These are phyloP conservation scores for Drosophila mercatorum DNA, from an alignment of 2,888 invertebrate species.

Conservation along the genomic window DNA sequence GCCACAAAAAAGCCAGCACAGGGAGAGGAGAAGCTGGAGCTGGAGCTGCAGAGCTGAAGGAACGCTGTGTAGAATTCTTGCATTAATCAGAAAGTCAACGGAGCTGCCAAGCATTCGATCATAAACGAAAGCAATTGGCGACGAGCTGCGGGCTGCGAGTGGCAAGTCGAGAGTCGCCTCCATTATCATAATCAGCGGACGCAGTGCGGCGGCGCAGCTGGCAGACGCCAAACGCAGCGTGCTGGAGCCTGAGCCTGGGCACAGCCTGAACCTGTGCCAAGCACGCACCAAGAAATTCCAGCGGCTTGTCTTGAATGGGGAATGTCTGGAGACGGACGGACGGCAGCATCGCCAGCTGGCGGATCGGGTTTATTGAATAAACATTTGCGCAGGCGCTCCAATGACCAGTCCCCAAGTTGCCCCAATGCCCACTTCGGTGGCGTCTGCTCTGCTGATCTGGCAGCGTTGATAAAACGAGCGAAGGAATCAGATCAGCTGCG, in stretches of 20 bases:
- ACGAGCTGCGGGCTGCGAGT: slow-evolving; percentile 17
- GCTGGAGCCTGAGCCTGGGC: slow-evolving; percentile 13
- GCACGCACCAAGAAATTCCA: slow-evolving; percentile 84
- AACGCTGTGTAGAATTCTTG: slow-evolving; percentile 74
- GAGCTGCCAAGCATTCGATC: slow-evolving; percentile 77
- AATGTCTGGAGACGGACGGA: slow-evolving; percentile 42
- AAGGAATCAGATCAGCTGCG: slow-evolving; percentile 79
- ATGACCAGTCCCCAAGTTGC: slow-evolving; percentile 5
- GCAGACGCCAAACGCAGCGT: slow-evolving; percentile 60
- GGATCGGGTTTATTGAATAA: slow-evolving; percentile 83
- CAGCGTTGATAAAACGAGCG: slow-evolving; percentile 61
- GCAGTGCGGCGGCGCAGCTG: slow-evolving; percentile 61
- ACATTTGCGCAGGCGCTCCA: slow-evolving; percentile 60
- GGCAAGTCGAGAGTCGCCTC: slow-evolving; percentile 41
- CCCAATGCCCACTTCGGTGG: slow-evolving; percentile 37
- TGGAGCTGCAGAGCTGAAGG: slow-evolving; percentile 25
- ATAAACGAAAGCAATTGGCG: slow-evolving; percentile 76
- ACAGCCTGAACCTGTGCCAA: slow-evolving; percentile 80
- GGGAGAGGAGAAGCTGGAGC: slow-evolving; percentile 6
- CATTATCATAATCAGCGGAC: slow-evolving; percentile 77
- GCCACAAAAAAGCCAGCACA: background rate
- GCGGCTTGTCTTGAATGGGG: slow-evolving; percentile 78
- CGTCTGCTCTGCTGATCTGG: slow-evolving; percentile 64
- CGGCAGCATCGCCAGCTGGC: slow-evolving; percentile 60
- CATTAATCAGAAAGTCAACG: slow-evolving; percentile 80